Base-by-base conservation (phyloP, 2,888 invertebrate genomes). In the Cacoxenus indagator region DNA sequence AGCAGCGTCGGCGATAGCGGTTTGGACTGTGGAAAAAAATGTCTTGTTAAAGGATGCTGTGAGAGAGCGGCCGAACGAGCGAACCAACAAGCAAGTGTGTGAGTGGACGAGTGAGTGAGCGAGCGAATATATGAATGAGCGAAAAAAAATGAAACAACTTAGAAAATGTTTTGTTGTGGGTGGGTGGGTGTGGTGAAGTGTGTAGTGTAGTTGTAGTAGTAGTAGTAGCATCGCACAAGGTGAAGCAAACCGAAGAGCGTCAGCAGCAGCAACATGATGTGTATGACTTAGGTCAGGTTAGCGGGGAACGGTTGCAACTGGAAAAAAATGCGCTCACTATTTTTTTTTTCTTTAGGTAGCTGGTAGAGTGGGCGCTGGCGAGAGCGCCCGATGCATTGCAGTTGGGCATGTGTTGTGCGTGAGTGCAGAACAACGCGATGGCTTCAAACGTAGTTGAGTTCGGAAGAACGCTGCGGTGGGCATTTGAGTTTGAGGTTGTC, bases 191-290 rank as follows among this genome's bases (percentile, higher is more conserved):
- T 11, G 37, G 37, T 11, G 37, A 37, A 11, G 37, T 31, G 37
- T 37, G 37, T 11, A 37, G n/a, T n/a, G n/a, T n/a, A n/a, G n/a
- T n/a, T n/a, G n/a, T n/a, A n/a, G n/a, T n/a, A n/a, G n/a, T n/a
- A n/a, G n/a, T n/a, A n/a, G n/a, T n/a, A n/a, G n/a, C n/a, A n/a
- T n/a, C n/a, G n/a, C n/a, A n/a, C n/a, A n/a, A n/a, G n/a, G n/a
- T n/a, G n/a, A n/a, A n/a, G n/a, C n/a, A 37, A 14, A 37, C 2
- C 5, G 37, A 54, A 24, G 29, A 27, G 27, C 57, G 57, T 5
- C 24, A 57, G 29, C 29, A 29, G 57, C 83, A 83, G n/a, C 45
- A 45, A 37, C n/a, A 26, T 29, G 29, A 43, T 45, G 26, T 43
- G 43, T n/a, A 43, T 22, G 61, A 43, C 45, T 62, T 62, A 62